Evolutionary conservation across 1,140 invertebrate genomes (phyloP).

Genomic region (Drosophila subpulchrella): DNA sequence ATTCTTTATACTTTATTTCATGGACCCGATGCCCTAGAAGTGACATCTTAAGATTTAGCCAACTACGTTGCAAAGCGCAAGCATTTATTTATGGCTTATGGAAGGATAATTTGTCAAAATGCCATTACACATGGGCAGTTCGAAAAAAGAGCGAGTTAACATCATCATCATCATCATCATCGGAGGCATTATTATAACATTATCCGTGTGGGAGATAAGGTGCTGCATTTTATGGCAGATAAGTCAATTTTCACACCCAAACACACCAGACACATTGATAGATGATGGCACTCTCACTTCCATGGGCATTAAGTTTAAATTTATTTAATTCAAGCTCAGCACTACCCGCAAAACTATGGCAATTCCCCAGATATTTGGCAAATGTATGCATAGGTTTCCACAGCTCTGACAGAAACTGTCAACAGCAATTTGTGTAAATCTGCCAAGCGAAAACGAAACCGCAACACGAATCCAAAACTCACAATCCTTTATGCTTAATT

Average conservation of each 20-base stretch:
- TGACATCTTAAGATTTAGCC: slow-evolving; percentile 7
- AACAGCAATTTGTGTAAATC: slow-evolving; percentile 54
- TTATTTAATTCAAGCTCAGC: slow-evolving; percentile 2
- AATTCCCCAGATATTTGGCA: slow-evolving; percentile 9
- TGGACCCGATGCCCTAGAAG: background rate
- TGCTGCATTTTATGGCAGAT: slow-evolving; percentile 21
- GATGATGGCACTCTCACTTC: background rate
- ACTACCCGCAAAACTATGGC: slow-evolving; percentile 2
- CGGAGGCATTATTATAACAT: slow-evolving; percentile 3
- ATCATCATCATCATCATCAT: background rate
- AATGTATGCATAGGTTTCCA: slow-evolving; percentile 34
- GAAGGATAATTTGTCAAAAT: slow-evolving; percentile 26
- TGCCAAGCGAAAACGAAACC: background rate
- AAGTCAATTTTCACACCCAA: slow-evolving; percentile 27
- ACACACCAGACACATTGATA: slow-evolving; percentile 22
- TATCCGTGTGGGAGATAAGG: background rate
- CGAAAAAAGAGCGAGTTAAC: background rate
- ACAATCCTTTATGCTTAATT: slow-evolving; percentile 31
- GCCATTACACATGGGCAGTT: slow-evolving; percentile 9
- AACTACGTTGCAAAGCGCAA: slow-evolving; percentile 20
- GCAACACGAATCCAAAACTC: slow-evolving; percentile 5
- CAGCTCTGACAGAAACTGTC: slow-evolving; percentile 46
- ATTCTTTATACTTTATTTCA: background rate
- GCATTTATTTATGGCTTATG: slow-evolving; percentile 21
- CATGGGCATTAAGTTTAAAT: background rate